phyloP scores from a whole-genome alignment of 1,140 invertebrate species.

The Bombus haemorrhoidalis region DNA sequence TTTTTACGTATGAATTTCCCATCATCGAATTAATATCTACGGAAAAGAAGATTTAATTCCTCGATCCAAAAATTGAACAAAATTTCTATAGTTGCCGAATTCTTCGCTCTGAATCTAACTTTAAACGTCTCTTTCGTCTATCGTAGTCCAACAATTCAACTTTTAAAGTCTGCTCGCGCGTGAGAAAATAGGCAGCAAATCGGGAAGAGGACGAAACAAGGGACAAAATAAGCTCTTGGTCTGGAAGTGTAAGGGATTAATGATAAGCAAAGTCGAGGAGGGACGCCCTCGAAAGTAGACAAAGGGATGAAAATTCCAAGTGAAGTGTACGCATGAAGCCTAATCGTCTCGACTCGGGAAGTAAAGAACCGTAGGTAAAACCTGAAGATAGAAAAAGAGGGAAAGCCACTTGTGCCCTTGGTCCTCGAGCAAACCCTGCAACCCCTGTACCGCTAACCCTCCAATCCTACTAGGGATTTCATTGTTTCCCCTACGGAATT shows the following conservation, averaged over 20 bases:
- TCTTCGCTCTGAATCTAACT: not conserved
- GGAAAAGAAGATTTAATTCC: not conserved
- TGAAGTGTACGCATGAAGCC: conserved; percentile 48
- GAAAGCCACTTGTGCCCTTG: conserved; percentile 45
- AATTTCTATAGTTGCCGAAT: too few species aligned
- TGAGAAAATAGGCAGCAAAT: conserved; percentile 20
- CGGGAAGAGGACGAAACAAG: conserved; percentile 13
- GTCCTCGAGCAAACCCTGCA: conserved; percentile 43
- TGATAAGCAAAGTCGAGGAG: conserved; percentile 57
- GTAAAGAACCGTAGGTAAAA: conserved; percentile 54
- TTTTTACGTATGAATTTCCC: too few species aligned
- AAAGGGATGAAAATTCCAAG: conserved; percentile 63
- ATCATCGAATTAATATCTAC: not conserved
- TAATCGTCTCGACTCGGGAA: conserved; percentile 57
- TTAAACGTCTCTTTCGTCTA: not conserved
- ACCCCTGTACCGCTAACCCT: conserved; percentile 61
- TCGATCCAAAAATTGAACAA: not conserved
- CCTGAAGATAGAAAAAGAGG: conserved; percentile 2
- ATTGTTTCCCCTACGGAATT: conserved; percentile 63
- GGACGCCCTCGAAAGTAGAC: conserved; percentile 44
- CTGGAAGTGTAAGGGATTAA: conserved; percentile 61
- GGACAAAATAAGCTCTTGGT: conserved; percentile 51
- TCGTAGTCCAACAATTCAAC: not conserved
- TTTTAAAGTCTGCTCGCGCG: not conserved
- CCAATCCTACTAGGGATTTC: conserved; percentile 68